These are phyloP conservation scores for Phrynocephalus versicolor DNA, from an alignment of 2,113 vertebrate genomes.

Conservation along the genomic window DNA sequence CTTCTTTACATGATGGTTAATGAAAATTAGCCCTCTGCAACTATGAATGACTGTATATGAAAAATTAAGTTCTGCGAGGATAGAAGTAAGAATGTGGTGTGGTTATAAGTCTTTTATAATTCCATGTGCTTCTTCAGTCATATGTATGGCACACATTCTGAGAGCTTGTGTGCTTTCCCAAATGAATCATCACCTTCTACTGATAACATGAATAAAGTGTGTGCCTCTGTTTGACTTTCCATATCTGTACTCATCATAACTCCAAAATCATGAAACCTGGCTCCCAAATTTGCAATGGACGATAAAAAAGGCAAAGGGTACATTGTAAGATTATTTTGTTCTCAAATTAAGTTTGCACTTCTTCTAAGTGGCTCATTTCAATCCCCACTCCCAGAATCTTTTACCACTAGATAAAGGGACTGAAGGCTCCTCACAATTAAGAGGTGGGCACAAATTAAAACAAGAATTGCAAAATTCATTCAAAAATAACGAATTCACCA, in stretches of 20 bases:
- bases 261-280: neutral
- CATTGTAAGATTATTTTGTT: neutral
- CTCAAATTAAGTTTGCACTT: neutral
- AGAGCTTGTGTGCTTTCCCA: neutral
- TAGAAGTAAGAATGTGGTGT: neutral
- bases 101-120: neutral
- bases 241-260: neutral
- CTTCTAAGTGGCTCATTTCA: too few species aligned
- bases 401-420: too few species aligned
- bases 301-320: neutral
- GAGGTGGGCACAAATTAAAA: too few species aligned
- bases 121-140: neutral
- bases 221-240: neutral
- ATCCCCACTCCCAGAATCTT: too few species aligned
- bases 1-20: neutral
- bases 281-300: neutral
- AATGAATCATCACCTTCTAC: neutral
- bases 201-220: neutral
- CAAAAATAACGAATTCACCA: too few species aligned
- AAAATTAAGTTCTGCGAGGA: neutral
- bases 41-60: neutral
- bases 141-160: neutral
- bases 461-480: too few species aligned
- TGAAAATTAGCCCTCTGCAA: constrained; percentile 6
- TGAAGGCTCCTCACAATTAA: too few species aligned